Evolutionary conservation across 2,113 vertebrate species (phyloP).

Genomic region (Phasianus colchicus): DNA sequence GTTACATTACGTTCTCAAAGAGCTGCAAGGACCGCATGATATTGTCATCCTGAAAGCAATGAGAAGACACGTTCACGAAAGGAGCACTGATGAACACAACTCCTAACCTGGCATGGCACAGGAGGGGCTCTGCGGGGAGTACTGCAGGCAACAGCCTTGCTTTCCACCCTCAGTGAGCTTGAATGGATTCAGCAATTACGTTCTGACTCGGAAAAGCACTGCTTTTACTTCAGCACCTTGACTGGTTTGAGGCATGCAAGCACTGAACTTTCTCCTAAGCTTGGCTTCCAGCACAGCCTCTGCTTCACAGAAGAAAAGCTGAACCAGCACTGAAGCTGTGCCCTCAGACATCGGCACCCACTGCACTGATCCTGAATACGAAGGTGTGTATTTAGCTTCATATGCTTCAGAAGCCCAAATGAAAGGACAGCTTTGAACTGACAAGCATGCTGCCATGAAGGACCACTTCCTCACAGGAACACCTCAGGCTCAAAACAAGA

Average conservation of each 20-base stretch:
- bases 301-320: background rate
- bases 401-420: background rate
- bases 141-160: background rate
- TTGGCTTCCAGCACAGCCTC: background rate
- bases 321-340: background rate
- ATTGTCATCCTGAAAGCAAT: slow-evolving; percentile 89
- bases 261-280: background rate
- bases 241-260: background rate
- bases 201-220: background rate
- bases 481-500: background rate
- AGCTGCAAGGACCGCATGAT: slow-evolving; percentile 97
- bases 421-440: background rate
- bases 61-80: background rate
- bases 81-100: background rate
- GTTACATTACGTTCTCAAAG: slow-evolving; percentile 96
- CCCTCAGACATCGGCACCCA: background rate
- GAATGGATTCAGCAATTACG: background rate
- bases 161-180: background rate
- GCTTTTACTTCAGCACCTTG: background rate
- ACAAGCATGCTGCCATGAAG: background rate
- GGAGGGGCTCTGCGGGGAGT: background rate
- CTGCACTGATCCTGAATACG: background rate
- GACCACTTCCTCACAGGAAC: background rate
- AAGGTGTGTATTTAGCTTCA: background rate
- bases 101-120: accelerated